phyloP scores from a whole-genome alignment of 2,888 invertebrate genomes.

The Agonum fuliginosum region DNA sequence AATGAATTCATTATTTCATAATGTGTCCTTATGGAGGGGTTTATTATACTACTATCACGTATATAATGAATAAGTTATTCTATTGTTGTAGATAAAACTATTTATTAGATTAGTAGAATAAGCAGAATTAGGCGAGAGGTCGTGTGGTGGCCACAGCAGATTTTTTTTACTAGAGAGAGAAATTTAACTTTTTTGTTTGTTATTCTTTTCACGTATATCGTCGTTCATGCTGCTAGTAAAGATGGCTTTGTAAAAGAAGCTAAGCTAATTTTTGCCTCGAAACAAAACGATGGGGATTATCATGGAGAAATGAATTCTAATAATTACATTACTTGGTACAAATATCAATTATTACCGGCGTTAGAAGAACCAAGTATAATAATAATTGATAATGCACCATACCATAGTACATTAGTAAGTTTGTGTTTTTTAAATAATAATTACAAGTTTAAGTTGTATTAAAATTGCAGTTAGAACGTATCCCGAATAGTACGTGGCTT shows the following conservation, averaged over 20 bases:
- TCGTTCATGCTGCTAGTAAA: slow-evolving; percentile 8
- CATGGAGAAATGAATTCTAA: slow-evolving; percentile 5
- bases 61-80: no score
- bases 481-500: neutral
- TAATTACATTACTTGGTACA: neutral
- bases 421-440: neutral
- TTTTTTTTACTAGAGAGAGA: no score
- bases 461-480: neutral
- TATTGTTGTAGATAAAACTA: no score
- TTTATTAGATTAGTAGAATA: no score
- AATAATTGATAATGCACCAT: slow-evolving; percentile 6
- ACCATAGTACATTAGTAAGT: neutral
- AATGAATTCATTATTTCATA: no score
- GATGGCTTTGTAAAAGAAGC: neutral
- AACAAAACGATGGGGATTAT: slow-evolving; percentile 13
- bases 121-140: no score
- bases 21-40: no score
- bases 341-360: slow-evolving; percentile 6
- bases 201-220: slow-evolving; percentile 10
- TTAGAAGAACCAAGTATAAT: slow-evolving; percentile 15
- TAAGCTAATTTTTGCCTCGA: slow-evolving; percentile 11
- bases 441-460: neutral
- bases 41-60: no score
- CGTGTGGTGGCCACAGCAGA: no score
- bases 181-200: no score